Percentiles rank a stretch among this genome's conserved stretches.
These are phyloP conservation scores for Cheilosia urbana DNA, from an alignment of 2,888 invertebrate genomes.

Conservation along the genomic window DNA sequence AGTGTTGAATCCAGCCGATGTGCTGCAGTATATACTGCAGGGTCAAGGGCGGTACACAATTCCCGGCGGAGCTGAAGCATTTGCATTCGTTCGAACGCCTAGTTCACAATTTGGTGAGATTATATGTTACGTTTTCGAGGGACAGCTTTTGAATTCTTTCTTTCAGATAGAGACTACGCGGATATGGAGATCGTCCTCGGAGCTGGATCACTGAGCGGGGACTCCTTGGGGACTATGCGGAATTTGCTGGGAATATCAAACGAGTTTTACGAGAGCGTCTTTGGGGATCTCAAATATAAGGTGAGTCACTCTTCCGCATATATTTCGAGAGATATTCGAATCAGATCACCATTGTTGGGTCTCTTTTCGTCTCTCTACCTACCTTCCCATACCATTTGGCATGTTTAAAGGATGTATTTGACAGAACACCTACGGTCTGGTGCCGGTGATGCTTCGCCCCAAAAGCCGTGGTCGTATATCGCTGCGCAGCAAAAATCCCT, in stretches of 20 bases:
- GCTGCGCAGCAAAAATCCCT: constrained; percentile 89
- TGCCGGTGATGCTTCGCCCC: constrained; percentile 90
- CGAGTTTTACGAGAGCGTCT: constrained; percentile 83
- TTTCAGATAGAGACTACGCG: constrained; percentile 85
- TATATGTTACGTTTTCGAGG: not conserved
- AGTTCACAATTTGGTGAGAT: constrained; percentile 83
- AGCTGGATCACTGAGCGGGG: constrained; percentile 90
- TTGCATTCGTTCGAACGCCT: constrained; percentile 90
- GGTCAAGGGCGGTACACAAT: constrained; percentile 90
- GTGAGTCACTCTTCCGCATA: constrained; percentile 62
- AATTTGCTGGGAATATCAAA: constrained; percentile 86
- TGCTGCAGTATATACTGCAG: constrained; percentile 86
- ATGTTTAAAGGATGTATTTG: not conserved
- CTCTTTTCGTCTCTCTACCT: too few species aligned
- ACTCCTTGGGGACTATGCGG: constrained; percentile 88
- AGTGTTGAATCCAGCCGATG: constrained; percentile 85
- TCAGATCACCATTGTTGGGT: too few species aligned
- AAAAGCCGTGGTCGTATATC: constrained; percentile 89
- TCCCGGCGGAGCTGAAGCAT: constrained; percentile 91
- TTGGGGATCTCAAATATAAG: constrained; percentile 79
- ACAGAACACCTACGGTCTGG: constrained; percentile 87
- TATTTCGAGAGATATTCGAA: too few species aligned
- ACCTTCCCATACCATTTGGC: not conserved
- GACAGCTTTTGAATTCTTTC: not conserved
- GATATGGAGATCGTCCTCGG: constrained; percentile 93